Conservation (phyloP, 2,113 vertebrate species). For the Carassius auratus region DNA sequence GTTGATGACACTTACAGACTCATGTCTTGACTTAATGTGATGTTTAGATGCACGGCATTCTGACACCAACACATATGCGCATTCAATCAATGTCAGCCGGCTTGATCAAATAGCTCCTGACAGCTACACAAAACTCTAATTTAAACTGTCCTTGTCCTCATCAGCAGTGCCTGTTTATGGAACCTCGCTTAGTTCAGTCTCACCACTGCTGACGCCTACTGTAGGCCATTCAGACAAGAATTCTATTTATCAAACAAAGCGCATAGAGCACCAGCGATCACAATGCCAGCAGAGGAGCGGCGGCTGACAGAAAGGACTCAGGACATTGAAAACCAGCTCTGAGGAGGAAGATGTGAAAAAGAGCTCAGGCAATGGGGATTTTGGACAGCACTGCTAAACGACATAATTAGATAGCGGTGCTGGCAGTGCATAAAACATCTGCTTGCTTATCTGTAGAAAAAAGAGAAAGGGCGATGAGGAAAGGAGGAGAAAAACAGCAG, state of each 20-base stretch:
- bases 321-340: conserved; percentile 24
- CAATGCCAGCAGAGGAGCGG: background rate
- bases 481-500: conserved; percentile 9
- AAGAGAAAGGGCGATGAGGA: background rate
- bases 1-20: background rate
- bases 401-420: conserved; percentile 49
- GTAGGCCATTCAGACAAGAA: conserved; percentile 31
- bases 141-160: background rate
- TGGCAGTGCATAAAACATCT: conserved; percentile 46
- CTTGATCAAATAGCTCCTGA: background rate
- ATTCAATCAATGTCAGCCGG: background rate
- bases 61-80: background rate
- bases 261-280: background rate
- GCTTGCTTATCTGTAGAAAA: conserved; percentile 34
- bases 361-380: conserved; percentile 9
- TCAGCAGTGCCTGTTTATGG: conserved; percentile 1
- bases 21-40: background rate
- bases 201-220: conserved; percentile 2
- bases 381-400: conserved; percentile 41
- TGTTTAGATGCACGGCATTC: background rate
- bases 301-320: conserved; percentile 20
- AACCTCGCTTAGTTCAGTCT: background rate
- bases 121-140: conserved; percentile 23
- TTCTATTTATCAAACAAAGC: conserved; percentile 37
- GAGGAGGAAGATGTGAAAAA: conserved; percentile 29